Evolutionary conservation across 2,888 invertebrate genomes (phyloP).

Genomic region (Muschampia plurimacula): DNA sequence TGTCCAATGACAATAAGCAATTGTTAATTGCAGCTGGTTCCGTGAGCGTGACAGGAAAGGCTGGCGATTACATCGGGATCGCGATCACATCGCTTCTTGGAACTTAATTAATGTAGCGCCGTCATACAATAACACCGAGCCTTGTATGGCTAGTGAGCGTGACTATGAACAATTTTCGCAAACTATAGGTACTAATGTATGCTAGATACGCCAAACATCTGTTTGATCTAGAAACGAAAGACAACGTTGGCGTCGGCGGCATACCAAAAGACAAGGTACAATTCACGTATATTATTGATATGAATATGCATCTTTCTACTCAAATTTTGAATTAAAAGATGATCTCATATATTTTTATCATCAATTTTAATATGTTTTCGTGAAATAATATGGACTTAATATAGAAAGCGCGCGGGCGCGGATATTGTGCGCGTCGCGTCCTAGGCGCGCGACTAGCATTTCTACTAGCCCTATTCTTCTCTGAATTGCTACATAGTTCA

Average conservation of each 20-base stretch:
- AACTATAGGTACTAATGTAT: background rate
- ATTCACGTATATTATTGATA: too few relatives aligned
- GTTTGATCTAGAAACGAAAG: background rate
- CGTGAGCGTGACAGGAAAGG: slow-evolving; percentile 73
- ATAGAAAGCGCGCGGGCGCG: too few relatives aligned
- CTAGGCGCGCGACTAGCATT: too few relatives aligned
- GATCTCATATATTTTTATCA: too few relatives aligned
- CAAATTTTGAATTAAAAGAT: too few relatives aligned
- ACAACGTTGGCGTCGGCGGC: background rate
- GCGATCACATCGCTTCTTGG: slow-evolving; percentile 64
- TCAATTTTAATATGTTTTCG: too few relatives aligned
- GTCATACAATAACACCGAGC: slow-evolving; percentile 43
- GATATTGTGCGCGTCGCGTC: too few relatives aligned
- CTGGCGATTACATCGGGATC: slow-evolving; percentile 66
- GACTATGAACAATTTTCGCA: slow-evolving; percentile 35
- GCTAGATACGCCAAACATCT: background rate
- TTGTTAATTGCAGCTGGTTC: slow-evolving; percentile 61
- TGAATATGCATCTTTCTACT: too few relatives aligned
- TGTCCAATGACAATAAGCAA: slow-evolving; percentile 39
- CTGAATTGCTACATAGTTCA: too few relatives aligned
- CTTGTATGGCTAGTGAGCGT: slow-evolving; percentile 34
- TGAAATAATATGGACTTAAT: too few relatives aligned
- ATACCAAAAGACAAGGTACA: too few relatives aligned
- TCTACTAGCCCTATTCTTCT: too few relatives aligned
- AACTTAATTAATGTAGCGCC: slow-evolving; percentile 58